These are phyloP conservation scores for Python bivittatus DNA, from an alignment of 2,113 vertebrate species.

Conservation along the genomic window DNA sequence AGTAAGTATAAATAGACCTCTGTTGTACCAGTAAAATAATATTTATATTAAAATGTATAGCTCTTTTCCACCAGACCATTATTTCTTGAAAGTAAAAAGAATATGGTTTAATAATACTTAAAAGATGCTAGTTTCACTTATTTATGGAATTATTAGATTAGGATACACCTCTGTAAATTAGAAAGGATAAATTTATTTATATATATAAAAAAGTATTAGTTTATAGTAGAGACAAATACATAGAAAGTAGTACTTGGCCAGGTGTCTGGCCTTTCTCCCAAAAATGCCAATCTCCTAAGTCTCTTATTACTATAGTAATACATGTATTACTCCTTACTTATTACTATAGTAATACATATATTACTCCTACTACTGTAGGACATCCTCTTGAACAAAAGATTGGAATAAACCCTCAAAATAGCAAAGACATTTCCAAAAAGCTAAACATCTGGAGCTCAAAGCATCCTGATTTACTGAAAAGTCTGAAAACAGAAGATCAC, in stretches of 20 bases:
- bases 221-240: background rate
- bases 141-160: background rate
- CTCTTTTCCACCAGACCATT: background rate
- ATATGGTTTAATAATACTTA: background rate
- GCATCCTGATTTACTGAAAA: background rate
- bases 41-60: background rate
- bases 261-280: background rate
- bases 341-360: too few relatives aligned
- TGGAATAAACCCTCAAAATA: background rate
- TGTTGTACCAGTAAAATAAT: background rate
- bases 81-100: background rate
- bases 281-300: background rate
- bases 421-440: background rate
- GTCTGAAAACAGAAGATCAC: background rate
- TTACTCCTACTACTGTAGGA: too few relatives aligned
- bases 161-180: background rate
- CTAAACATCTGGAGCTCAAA: background rate
- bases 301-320: too few relatives aligned
- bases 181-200: background rate
- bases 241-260: background rate
- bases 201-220: background rate
- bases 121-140: background rate
- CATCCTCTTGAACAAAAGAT: background rate
- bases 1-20: background rate
- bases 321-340: too few relatives aligned